phyloP scores from a whole-genome alignment of 2,797 vertebrate species.

The Manis pentadactyla region DNA sequence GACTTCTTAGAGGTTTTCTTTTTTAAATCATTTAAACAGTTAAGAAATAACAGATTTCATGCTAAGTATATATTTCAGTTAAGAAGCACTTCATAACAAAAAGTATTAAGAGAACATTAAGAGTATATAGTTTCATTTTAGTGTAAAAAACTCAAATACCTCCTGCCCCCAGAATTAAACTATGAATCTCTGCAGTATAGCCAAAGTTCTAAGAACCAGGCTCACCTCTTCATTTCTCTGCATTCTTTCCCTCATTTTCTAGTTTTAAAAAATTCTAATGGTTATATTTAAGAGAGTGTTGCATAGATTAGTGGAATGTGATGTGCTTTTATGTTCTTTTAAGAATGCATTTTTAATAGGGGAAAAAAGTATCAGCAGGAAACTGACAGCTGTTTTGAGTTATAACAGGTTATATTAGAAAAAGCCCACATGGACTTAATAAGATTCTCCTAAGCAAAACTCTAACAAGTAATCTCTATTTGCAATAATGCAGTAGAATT shows the following conservation, averaged over 20 bases:
- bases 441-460: conserved; percentile 25
- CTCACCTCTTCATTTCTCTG: conserved; percentile 32
- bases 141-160: background rate
- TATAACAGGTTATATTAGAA: conserved; percentile 47
- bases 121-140: conserved; percentile 39
- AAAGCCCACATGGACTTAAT: background rate
- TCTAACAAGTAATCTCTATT: background rate
- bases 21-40: background rate
- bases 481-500: background rate
- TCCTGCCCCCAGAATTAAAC: background rate
- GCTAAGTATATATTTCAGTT: conserved; percentile 15
- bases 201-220: conserved; percentile 17
- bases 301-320: background rate
- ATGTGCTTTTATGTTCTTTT: conserved; percentile 27
- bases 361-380: background rate
- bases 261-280: conserved; percentile 21
- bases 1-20: background rate
- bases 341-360: conserved; percentile 25
- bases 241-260: background rate
- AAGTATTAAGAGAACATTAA: conserved; percentile 14
- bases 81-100: conserved; percentile 19
- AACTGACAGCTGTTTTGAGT: conserved; percentile 34
- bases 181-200: background rate
- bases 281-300: conserved; percentile 16
- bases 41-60: conserved; percentile 21